Evolutionary conservation across 2,797 vertebrate species (phyloP), one percentile per base, ranked within the genome.

Genomic region (Lepilemur ruficaudatus): DNA sequence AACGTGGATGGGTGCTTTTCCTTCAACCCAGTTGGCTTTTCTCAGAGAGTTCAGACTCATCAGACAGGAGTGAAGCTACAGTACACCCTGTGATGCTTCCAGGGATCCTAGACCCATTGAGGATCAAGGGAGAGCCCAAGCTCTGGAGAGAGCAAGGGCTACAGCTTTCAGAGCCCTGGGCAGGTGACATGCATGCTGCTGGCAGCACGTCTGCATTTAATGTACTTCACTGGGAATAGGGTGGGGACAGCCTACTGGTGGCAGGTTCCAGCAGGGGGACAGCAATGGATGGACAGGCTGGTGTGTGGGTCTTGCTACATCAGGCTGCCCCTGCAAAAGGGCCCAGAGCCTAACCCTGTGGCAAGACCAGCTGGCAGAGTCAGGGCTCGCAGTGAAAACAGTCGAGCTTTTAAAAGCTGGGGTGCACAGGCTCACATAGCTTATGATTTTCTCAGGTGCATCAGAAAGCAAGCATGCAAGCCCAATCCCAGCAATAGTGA

Each of bases 371-470:
- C n/a, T 75, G 76, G 25, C 7, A 32, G 35, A 90, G 32, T 57
- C 73, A 63, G 28, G 73, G 20, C 18, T 94, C 46, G 55, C 9
- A 3, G 0, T 0, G 41, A 15, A 75, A 89, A 75, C 10, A 76
- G 25, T 41, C 23, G 9, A 72, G 38, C 55, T 63, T 22, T 10
- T 28, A 4, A 5, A 30, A 46, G 11, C 30, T 25, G 38, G 59
- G 63, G 35, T 50, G 22, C 0, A 0, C 11, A 17, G 0, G 20
- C 23, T 55, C 17, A 15, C 25, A 4, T 4, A 11, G 11, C 14
- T 20, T 0, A 22, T 0, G 1, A 30, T 57, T 52, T 4, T 46
- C 61, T 46, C n/a, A 67, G 59, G 79, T 32, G 43, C 52, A 8
- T 48, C 41, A n/a, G 41, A 43, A 61, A 32, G 18, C 32, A 63